phyloP scores from a whole-genome alignment of 2,797 vertebrate species.

The Fistularia commersonii region DNA sequence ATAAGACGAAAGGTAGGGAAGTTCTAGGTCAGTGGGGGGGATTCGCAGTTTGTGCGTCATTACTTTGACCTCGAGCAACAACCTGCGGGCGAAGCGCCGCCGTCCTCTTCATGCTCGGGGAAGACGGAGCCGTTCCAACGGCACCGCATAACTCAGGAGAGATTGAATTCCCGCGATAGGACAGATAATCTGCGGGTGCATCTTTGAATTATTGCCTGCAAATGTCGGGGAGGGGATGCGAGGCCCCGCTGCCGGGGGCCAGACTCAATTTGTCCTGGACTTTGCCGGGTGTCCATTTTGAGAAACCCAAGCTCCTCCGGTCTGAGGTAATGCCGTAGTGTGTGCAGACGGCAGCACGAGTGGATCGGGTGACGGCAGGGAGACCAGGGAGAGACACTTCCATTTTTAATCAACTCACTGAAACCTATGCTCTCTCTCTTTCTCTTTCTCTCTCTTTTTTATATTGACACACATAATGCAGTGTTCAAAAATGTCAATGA shows the following conservation, averaged over 20 bases:
- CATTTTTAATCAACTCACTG: slow-evolving; percentile 58
- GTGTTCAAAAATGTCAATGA: too few relatives aligned
- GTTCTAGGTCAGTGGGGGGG: too few relatives aligned
- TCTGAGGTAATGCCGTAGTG: slow-evolving; percentile 55
- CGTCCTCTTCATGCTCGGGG: not conserved
- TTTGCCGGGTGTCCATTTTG: slow-evolving; percentile 23
- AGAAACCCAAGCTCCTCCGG: slow-evolving; percentile 58
- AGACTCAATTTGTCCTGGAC: slow-evolving; percentile 34
- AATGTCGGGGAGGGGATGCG: slow-evolving; percentile 7
- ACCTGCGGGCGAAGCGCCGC: too few relatives aligned
- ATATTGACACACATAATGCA: not conserved
- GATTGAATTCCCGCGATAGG: slow-evolving; percentile 1
- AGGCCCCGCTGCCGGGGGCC: slow-evolving; percentile 14
- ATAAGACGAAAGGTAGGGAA: too few relatives aligned
- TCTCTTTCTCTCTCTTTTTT: slow-evolving; percentile 11
- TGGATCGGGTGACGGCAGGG: slow-evolving; percentile 56
- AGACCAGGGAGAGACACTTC: slow-evolving; percentile 35
- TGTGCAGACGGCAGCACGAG: slow-evolving; percentile 30
- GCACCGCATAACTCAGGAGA: not conserved
- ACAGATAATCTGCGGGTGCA: slow-evolving; percentile 2
- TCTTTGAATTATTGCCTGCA: slow-evolving; percentile 7
- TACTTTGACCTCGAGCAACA: too few relatives aligned
- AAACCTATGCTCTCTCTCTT: slow-evolving; percentile 8
- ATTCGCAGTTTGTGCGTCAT: too few relatives aligned
- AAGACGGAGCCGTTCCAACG: not conserved